Conservation (phyloP, 1,140 invertebrate species). For the Tigriopus japonicus region DNA sequence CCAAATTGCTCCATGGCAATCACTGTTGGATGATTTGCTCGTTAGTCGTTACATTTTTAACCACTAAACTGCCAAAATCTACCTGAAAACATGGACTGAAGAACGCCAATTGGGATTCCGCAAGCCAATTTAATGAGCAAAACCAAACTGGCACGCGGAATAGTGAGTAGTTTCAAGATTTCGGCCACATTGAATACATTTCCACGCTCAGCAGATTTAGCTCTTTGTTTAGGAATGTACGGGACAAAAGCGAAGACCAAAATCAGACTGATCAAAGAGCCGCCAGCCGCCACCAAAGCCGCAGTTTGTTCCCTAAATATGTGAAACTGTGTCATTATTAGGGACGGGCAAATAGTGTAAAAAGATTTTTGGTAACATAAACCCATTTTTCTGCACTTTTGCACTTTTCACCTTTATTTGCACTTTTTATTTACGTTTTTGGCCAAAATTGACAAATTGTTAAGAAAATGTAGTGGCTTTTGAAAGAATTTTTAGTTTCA, state of each 20-base stretch:
- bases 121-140: slow-evolving; percentile 8
- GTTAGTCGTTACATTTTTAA: no score
- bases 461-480: no score
- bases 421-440: no score
- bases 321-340: no score
- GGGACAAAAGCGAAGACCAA: slow-evolving; percentile 5
- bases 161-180: not conserved
- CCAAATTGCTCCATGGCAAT: slow-evolving; percentile 14
- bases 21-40: not conserved
- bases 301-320: slow-evolving; percentile 8
- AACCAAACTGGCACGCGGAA: not conserved
- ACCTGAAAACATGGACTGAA: slow-evolving; percentile 14
- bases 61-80: no score
- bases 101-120: slow-evolving; percentile 7
- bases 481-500: no score
- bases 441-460: no score
- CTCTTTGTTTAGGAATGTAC: slow-evolving; percentile 1
- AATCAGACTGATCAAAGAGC: slow-evolving; percentile 1
- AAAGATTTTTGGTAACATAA: no score
- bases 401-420: no score
- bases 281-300: not conserved
- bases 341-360: no score
- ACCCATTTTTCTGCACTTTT: no score
- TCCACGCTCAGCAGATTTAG: not conserved
- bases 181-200: not conserved